phyloP scores from a whole-genome alignment of 1,140 invertebrate species.

The Eriosoma lanigerum region DNA sequence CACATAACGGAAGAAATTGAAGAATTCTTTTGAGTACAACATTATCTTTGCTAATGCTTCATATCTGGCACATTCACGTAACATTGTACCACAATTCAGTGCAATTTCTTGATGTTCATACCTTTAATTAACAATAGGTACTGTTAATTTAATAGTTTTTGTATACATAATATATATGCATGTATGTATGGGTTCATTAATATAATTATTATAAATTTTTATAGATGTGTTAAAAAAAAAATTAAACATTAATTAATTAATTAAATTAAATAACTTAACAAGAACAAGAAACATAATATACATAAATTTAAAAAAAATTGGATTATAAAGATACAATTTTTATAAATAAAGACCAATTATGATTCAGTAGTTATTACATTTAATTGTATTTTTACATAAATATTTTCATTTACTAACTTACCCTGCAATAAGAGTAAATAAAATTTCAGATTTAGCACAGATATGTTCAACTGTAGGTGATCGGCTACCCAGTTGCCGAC shows the following conservation, averaged over 20 bases:
- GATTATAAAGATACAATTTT: too few species aligned
- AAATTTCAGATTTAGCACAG: conserved; percentile 94
- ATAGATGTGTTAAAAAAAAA: too few species aligned
- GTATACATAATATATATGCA: not conserved
- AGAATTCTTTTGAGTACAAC: conserved; percentile 96
- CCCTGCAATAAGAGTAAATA: conserved; percentile 95
- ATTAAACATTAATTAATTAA: too few species aligned
- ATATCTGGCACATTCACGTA: conserved; percentile 95
- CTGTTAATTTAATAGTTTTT: not conserved
- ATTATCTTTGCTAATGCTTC: conserved; percentile 98
- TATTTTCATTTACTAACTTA: conserved; percentile 60
- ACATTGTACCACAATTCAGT: conserved; percentile 98
- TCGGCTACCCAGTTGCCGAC: conserved; percentile 95
- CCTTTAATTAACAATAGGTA: conserved; percentile 63
- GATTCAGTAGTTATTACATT: too few species aligned
- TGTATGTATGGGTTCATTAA: not conserved
- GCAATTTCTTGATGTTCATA: conserved; percentile 99
- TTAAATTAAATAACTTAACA: too few species aligned
- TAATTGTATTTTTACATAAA: too few species aligned
- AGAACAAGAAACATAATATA: too few species aligned
- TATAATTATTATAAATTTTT: too few species aligned
- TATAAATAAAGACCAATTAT: too few species aligned
- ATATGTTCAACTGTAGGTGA: conserved; percentile 99
- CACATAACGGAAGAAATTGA: conserved; percentile 99
- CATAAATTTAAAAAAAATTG: too few species aligned